phyloP scores from a whole-genome alignment of 2,888 invertebrate species.

The Corbicula japonica region DNA sequence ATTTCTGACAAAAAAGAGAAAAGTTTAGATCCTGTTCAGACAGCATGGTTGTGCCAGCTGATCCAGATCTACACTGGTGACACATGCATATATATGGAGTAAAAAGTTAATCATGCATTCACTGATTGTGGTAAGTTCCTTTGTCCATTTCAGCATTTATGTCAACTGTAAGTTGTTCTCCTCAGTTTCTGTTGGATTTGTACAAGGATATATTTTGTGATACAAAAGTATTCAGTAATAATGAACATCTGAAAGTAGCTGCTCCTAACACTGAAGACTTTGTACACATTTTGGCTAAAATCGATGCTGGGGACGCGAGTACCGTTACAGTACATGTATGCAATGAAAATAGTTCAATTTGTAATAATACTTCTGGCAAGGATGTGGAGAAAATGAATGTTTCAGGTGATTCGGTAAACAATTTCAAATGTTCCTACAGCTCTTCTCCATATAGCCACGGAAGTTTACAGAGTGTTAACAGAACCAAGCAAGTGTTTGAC shows the following conservation, averaged over 20 bases:
- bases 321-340: not conserved
- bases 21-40: not conserved
- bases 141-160: constrained; percentile 37
- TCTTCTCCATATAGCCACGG: not conserved
- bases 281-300: not conserved
- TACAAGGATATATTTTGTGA: constrained; percentile 39
- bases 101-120: not conserved
- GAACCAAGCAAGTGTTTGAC: no score
- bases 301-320: not conserved
- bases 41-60: not conserved
- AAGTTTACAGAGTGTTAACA: no score
- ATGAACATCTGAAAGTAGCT: constrained; percentile 4
- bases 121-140: not conserved
- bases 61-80: not conserved
- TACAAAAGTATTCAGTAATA: constrained; percentile 7
- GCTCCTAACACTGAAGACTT: constrained; percentile 4
- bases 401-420: not conserved
- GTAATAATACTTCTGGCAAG: no score
- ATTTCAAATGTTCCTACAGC: not conserved
- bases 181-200: constrained; percentile 13
- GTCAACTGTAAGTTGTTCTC: constrained; percentile 5
- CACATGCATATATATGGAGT: not conserved
- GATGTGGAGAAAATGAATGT: not conserved
- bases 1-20: no score
- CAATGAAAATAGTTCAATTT: not conserved